Conservation (phyloP, 2,888 invertebrate species). For the Acholoe squamosa region DNA sequence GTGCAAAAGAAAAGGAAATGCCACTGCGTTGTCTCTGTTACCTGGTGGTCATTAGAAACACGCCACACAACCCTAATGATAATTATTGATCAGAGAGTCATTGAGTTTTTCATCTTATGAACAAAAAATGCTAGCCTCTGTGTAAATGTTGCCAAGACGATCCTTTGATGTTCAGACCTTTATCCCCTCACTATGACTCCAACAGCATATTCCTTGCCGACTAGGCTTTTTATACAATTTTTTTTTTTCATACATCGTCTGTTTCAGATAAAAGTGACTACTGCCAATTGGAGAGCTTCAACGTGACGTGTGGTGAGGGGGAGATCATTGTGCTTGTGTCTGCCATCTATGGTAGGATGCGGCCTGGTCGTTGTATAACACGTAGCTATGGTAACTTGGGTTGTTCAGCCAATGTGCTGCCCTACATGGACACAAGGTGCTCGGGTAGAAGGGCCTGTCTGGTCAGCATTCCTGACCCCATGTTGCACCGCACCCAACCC, state of each 20-base stretch:
- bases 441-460: conserved; percentile 67
- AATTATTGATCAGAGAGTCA: too few species aligned
- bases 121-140: too few species aligned
- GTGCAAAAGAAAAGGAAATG: too few species aligned
- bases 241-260: neutral
- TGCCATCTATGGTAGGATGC: conserved; percentile 54
- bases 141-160: too few species aligned
- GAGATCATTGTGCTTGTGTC: conserved; percentile 57
- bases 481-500: conserved; percentile 65
- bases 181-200: too few species aligned
- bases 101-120: too few species aligned
- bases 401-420: conserved; percentile 66
- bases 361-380: conserved; percentile 66
- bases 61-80: too few species aligned
- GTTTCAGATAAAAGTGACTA: conserved; percentile 53
- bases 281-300: conserved; percentile 62
- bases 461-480: conserved; percentile 68
- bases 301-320: conserved; percentile 46
- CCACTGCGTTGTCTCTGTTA: too few species aligned
- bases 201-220: too few species aligned
- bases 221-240: too few species aligned
- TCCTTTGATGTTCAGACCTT: too few species aligned
- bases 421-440: conserved; percentile 66
- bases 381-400: conserved; percentile 68
- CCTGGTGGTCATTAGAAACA: too few species aligned